Conservation (phyloP, 1,140 invertebrate genomes). For the Magallana angulata region DNA sequence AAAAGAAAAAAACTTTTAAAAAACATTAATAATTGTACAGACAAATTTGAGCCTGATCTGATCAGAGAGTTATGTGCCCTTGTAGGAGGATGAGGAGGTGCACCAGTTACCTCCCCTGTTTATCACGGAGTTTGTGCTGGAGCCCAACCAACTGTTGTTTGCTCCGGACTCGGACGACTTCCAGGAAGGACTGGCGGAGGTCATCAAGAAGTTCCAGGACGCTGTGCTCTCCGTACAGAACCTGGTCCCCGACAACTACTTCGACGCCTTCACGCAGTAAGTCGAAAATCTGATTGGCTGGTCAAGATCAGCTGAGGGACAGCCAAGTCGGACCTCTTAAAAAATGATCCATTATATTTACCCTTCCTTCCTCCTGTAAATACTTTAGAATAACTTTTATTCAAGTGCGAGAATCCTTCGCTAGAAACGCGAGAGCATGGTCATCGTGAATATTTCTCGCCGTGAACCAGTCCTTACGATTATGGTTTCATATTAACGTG, state of each 20-base stretch:
- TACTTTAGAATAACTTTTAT: no score
- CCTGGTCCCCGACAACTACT: conserved; percentile 78
- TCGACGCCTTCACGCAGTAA: conserved; percentile 79
- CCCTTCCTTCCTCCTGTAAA: no score
- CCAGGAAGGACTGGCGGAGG: conserved; percentile 75
- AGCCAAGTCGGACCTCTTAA: no score
- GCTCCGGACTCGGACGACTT: conserved; percentile 77
- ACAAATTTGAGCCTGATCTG: background rate
- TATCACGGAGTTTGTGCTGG: conserved; percentile 78
- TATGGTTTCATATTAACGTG: no score
- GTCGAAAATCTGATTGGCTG: background rate
- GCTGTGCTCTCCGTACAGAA: conserved; percentile 78
- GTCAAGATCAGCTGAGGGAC: no score
- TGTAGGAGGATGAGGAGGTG: conserved; percentile 74
- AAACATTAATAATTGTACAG: background rate
- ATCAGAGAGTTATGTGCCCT: background rate
- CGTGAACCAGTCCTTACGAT: no score
- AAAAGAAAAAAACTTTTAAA: background rate
- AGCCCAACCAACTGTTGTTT: conserved; percentile 77
- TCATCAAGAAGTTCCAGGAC: conserved; percentile 79
- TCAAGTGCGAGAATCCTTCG: no score
- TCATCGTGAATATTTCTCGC: no score
- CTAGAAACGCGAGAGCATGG: no score
- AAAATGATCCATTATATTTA: no score
- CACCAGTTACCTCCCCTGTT: conserved; percentile 75